Evolutionary conservation across 2,113 vertebrate genomes (phyloP), one percentile per base, ranked within the genome.

Genomic region (Ageneiosus marmoratus): DNA sequence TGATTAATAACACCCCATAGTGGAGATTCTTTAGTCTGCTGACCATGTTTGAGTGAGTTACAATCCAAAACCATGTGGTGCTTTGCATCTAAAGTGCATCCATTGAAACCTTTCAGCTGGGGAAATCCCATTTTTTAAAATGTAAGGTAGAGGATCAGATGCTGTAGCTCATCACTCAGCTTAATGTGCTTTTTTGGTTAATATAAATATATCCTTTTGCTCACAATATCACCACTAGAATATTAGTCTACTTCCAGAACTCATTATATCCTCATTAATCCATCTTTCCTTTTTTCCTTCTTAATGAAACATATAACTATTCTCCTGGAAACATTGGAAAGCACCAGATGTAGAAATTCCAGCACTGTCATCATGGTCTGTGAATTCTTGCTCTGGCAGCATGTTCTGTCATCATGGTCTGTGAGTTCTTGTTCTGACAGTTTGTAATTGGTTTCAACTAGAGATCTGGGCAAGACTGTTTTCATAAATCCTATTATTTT

Each of bases 1-100:
- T 41, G 20, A 77, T 73, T 73, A 73, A 73, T 73, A 73, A 73
- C 44, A 24, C 67, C 9, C 67, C 8, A 46, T 37, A 72, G 67
- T 72, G 37, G 22, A 72, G 22, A 5, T 72, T 72, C 67, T 46
- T 72, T 4, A 73, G 24, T 70, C 29, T 22, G 50, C 12, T 27
- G 15, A 29, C 46, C 2, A 5, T 34, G 50, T 50, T 9, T 48
- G 41, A 46, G 41, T n/a, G 24, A 16, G 46, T 75, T 53, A 20
- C 29, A 53, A 32, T 53, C 27, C 27, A 22, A 9, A 10, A 12
- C 46, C 15, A 9, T 27, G 24, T 48, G 24, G 18, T 22, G 65
- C 20, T 70, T 70, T 44, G 41, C n/a, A 27, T 73, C 12, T n/a
- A 48, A 44, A n/a, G 46, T 27, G 37, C 20, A 48, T 12, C 24